Base-by-base conservation (phyloP, 1,140 invertebrate genomes). In the Lepidotrigona ventralis region DNA sequence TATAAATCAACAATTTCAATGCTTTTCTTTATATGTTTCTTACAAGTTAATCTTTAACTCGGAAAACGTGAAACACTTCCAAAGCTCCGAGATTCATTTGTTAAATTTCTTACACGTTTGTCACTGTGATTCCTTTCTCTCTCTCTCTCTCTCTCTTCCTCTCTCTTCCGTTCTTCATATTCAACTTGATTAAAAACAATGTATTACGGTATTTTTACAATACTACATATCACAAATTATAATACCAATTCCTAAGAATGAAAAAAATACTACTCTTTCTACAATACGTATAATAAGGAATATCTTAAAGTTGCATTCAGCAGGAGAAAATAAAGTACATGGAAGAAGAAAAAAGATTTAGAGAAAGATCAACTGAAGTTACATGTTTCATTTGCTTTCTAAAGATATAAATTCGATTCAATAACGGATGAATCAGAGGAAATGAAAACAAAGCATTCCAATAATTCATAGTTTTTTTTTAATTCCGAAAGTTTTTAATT, bases 1-100 rank as follows among this genome's bases (percentile, higher is more conserved):
- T 29, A 58, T 29, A 75, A 75, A 51, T 75, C 68, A 68, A 0
- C 23, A 39, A n/a, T 8, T 15, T 8, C 1, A 53, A 71, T 71
- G 23, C 33, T 53, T 8, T n/a, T 51, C 9, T 12, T 15, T 23
- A 23, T 29, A 4, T 23, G 19, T 21, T 33, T 46, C 11, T n/a
- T 51, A 46, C 39, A 46, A 46, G 39, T 46, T 46, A 70, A 4
- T 14, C 2, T 56, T 66, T 76, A 76, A 68, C 53, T 26, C 26
- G 54, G 53, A 75, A 81, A 76, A 63, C 51, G 46, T 54, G 46
- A 79, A 51, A 29, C 26, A 29, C 14, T n/a, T 21, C 63, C 53
- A 64, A 70, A 21, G 8, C 51, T 72, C 17, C 17, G 33, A 23
- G 26, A 29, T 63, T n/a, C 21, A 0, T 72, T 12, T 72, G 17